Percentiles rank a stretch among this genome's conserved stretches.
These are phyloP conservation scores for Sylvilagus floridanus DNA, from an alignment of 2,797 vertebrate species.

Conservation along the genomic window DNA sequence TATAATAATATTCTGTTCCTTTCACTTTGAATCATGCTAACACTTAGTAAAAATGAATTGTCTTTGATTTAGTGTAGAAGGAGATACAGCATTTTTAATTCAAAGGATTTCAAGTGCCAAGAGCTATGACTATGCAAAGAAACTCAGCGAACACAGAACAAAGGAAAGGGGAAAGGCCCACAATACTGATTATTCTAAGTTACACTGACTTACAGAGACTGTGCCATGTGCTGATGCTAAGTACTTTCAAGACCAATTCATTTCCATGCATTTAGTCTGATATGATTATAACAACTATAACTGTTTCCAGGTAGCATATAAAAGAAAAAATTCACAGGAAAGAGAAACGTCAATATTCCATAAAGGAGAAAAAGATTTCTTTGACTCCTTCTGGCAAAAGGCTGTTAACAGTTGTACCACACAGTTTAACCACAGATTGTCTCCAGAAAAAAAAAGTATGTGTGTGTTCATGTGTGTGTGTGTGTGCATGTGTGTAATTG, in stretches of 20 bases:
- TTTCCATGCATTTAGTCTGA: constrained; percentile 57
- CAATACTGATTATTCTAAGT: constrained; percentile 37
- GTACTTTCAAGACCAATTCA: constrained; percentile 47
- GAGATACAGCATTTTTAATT: constrained; percentile 23
- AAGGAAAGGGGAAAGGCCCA: background rate
- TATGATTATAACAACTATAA: constrained; percentile 67
- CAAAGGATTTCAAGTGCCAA: background rate
- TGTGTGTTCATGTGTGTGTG: background rate
- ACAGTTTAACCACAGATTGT: constrained; percentile 68
- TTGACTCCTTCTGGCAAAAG: constrained; percentile 69
- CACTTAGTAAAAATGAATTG: background rate
- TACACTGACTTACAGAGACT: background rate
- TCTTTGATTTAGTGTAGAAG: constrained; percentile 45
- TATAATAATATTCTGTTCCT: background rate
- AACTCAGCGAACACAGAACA: background rate
- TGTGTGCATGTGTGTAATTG: constrained; percentile 60
- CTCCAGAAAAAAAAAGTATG: constrained; percentile 54
- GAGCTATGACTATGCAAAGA: constrained; percentile 41
- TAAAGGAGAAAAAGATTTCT: constrained; percentile 76
- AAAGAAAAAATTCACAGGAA: constrained; percentile 52
- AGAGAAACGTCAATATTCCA: constrained; percentile 74
- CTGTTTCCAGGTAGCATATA: constrained; percentile 52
- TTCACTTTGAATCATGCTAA: background rate
- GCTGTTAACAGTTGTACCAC: constrained; percentile 61
- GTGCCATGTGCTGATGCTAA: background rate